Evolutionary conservation across 1,140 invertebrate genomes (phyloP).

Genomic region (Bursaphelenchus mucronatus): DNA sequence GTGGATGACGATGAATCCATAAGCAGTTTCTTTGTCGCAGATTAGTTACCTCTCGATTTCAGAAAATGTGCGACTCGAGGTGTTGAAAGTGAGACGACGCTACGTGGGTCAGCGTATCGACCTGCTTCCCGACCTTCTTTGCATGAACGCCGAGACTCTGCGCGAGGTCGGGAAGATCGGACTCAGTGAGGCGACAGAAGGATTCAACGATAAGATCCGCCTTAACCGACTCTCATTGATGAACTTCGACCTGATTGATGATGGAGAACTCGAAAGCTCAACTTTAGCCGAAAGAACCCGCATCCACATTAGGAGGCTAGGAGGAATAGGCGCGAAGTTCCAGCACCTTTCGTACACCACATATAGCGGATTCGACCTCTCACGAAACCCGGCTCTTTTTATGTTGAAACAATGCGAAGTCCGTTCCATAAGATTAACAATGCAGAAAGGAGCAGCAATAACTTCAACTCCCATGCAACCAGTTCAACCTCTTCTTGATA

Average conservation of each 20-base stretch:
- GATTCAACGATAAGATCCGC: slow-evolving; percentile 42
- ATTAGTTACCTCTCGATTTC: slow-evolving; percentile 11
- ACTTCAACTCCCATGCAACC: slow-evolving; percentile 16
- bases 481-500: slow-evolving; percentile 23
- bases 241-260: slow-evolving; percentile 47
- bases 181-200: slow-evolving; percentile 38
- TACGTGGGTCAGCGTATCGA: slow-evolving; percentile 45
- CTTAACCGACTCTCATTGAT: slow-evolving; percentile 49
- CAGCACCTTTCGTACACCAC: slow-evolving; percentile 48
- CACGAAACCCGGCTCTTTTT: slow-evolving; percentile 34
- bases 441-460: slow-evolving; percentile 48
- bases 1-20: neutral
- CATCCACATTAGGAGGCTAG: slow-evolving; percentile 39
- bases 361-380: slow-evolving; percentile 45
- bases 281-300: slow-evolving; percentile 32
- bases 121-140: slow-evolving; percentile 38
- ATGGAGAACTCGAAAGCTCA: slow-evolving; percentile 30
- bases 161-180: slow-evolving; percentile 40
- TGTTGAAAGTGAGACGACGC: slow-evolving; percentile 36
- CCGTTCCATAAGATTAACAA: slow-evolving; percentile 39
- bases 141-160: slow-evolving; percentile 38
- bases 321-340: slow-evolving; percentile 44
- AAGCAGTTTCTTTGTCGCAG: no score
- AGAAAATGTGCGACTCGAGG: slow-evolving; percentile 48
- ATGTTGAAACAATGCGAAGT: slow-evolving; percentile 41